These are phyloP conservation scores for Pseudochirops cupreus DNA, from an alignment of 2,797 vertebrate species.

Conservation along the genomic window DNA sequence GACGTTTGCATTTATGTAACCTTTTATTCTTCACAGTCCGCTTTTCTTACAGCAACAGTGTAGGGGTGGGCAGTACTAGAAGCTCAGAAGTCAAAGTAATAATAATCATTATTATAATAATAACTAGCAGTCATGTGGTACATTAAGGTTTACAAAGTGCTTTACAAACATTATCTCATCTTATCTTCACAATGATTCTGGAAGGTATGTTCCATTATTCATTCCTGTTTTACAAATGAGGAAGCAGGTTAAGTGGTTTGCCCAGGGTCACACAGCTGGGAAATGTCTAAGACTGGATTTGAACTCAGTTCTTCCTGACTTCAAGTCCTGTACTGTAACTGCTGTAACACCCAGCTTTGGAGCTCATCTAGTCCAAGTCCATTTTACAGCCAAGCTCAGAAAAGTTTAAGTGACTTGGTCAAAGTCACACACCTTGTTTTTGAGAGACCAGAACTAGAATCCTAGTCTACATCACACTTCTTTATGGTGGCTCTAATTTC, in stretches of 20 bases:
- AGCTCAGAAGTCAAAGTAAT: neutral
- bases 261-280: no score
- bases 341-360: neutral
- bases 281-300: neutral
- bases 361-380: neutral
- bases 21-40: neutral
- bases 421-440: neutral
- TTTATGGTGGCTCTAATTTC: neutral
- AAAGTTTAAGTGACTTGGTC: neutral
- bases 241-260: neutral
- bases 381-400: neutral
- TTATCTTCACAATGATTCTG: neutral
- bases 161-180: neutral
- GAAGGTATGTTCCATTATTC: neutral
- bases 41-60: neutral
- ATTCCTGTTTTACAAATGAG: neutral
- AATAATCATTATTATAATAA: neutral
- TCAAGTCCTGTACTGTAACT: neutral
- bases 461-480: neutral
- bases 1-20: neutral
- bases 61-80: neutral
- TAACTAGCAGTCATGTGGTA: neutral
- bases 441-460: neutral
- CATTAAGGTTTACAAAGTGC: neutral
- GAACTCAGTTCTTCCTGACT: neutral